Conservation (phyloP, 2,113 vertebrate species). For the Larimichthys crocea region DNA sequence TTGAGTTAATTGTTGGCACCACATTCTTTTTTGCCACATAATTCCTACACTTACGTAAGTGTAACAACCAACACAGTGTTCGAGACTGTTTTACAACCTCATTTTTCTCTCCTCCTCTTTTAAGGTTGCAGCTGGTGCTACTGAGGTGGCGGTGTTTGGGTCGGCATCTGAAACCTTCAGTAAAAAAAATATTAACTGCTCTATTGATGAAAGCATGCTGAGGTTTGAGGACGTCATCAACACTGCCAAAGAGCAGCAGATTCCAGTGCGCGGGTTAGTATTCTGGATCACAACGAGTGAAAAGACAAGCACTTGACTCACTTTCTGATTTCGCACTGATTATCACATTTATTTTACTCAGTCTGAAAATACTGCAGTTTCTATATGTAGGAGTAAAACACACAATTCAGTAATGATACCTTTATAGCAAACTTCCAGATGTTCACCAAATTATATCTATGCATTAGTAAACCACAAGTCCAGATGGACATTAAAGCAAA, state of each 20-base stretch:
- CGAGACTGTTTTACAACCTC: slow-evolving; percentile 25
- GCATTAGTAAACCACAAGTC: slow-evolving; percentile 63
- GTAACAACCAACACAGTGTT: neutral
- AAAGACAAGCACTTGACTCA: slow-evolving; percentile 12
- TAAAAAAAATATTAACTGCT: slow-evolving; percentile 94
- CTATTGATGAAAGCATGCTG: slow-evolving; percentile 93
- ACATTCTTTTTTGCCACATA: slow-evolving; percentile 15
- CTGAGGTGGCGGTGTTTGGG: slow-evolving; percentile 94
- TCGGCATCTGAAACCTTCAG: slow-evolving; percentile 94
- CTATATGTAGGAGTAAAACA: slow-evolving; percentile 46
- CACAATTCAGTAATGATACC: slow-evolving; percentile 66
- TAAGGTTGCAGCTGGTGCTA: slow-evolving; percentile 93
- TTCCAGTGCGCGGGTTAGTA: slow-evolving; percentile 93
- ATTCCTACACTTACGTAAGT: slow-evolving; percentile 32
- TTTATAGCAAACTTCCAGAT: slow-evolving; percentile 76
- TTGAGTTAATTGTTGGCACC: slow-evolving; percentile 30
- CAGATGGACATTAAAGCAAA: slow-evolving; percentile 63
- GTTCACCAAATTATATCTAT: slow-evolving; percentile 63
- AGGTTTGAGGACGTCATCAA: slow-evolving; percentile 90
- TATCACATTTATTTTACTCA: neutral
- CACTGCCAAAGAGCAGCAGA: slow-evolving; percentile 86
- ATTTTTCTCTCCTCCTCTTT: slow-evolving; percentile 48
- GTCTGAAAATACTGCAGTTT: slow-evolving; percentile 24
- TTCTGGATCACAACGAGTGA: slow-evolving; percentile 17
- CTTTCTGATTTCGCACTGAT: slow-evolving; percentile 17